phyloP scores from a whole-genome alignment of 1,140 invertebrate species.

The Micrasema longulum region DNA sequence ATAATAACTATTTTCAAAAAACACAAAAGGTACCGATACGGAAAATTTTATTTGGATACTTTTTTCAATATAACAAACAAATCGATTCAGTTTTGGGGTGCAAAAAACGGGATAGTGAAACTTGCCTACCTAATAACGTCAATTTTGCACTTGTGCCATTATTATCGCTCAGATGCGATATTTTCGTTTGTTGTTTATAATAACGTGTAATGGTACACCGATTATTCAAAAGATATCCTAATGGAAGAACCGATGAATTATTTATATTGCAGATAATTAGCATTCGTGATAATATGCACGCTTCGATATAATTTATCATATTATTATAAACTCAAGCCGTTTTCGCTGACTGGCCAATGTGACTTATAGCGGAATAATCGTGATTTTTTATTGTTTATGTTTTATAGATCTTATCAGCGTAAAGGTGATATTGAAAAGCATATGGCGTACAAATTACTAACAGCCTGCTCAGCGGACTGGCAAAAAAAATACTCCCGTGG shows the following conservation, averaged over 20 bases:
- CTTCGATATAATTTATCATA: slow-evolving; percentile 5
- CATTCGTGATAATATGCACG: slow-evolving; percentile 5
- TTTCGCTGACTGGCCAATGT: slow-evolving; percentile 26
- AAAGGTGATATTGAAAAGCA: slow-evolving; percentile 38
- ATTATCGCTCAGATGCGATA: neutral
- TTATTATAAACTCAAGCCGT: slow-evolving; percentile 22
- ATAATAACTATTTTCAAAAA: too few species aligned
- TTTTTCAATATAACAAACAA: too few species aligned
- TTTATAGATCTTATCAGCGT: slow-evolving; percentile 23
- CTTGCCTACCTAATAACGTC: too few species aligned
- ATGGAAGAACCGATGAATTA: neutral
- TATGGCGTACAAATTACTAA: slow-evolving; percentile 27
- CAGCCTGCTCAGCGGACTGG: too few species aligned
- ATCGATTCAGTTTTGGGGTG: too few species aligned
- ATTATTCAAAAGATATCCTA: slow-evolving; percentile 3
- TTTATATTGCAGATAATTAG: neutral
- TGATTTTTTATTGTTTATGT: slow-evolving; percentile 33
- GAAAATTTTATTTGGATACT: too few species aligned
- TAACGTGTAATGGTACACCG: neutral
- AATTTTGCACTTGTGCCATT: too few species aligned
- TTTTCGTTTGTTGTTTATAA: too few species aligned
- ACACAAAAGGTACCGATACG: too few species aligned
- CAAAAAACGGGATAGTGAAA: too few species aligned
- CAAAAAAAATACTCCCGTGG: too few species aligned
- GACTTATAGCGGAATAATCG: slow-evolving; percentile 29